Conservation (phyloP, 2,888 invertebrate species). For the Rhamphomyia laevipes region DNA sequence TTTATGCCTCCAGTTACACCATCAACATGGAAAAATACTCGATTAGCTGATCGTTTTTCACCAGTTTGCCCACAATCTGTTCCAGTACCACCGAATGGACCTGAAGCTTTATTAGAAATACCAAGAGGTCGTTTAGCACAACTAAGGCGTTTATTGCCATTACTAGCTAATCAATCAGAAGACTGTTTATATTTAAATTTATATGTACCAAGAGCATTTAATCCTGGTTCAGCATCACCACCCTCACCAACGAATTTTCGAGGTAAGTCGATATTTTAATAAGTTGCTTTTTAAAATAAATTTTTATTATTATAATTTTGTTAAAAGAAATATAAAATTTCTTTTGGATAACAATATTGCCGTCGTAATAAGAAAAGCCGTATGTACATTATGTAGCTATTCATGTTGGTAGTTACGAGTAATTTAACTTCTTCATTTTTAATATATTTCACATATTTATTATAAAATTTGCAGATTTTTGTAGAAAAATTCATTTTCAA, state of each 20-base stretch:
- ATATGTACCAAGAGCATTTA: slow-evolving; percentile 62
- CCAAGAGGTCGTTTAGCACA: slow-evolving; percentile 76
- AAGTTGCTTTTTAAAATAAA: too few species aligned
- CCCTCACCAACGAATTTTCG: slow-evolving; percentile 3
- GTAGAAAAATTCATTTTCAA: too few species aligned
- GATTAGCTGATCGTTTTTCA: slow-evolving; percentile 67
- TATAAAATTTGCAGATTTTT: too few species aligned
- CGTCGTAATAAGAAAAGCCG: too few species aligned
- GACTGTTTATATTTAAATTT: slow-evolving; percentile 97
- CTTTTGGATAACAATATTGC: too few species aligned
- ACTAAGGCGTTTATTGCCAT: slow-evolving; percentile 69
- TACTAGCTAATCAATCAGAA: slow-evolving; percentile 87
- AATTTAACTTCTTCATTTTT: too few species aligned
- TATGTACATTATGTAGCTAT: too few species aligned
- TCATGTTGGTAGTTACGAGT: too few species aligned
- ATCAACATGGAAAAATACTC: slow-evolving; percentile 72
- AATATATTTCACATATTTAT: too few species aligned
- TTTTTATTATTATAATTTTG: too few species aligned
- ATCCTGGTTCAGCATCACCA: slow-evolving; percentile 34
- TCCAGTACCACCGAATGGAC: slow-evolving; percentile 45
- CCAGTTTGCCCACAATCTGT: slow-evolving; percentile 81
- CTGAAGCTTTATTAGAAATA: slow-evolving; percentile 50
- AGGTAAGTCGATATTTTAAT: too few species aligned
- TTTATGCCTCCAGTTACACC: slow-evolving; percentile 94
- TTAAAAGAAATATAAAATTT: too few species aligned